Evolutionary conservation across 92 coral and sea anemone species (phyloP).

Genomic region (Montipora capitata): DNA sequence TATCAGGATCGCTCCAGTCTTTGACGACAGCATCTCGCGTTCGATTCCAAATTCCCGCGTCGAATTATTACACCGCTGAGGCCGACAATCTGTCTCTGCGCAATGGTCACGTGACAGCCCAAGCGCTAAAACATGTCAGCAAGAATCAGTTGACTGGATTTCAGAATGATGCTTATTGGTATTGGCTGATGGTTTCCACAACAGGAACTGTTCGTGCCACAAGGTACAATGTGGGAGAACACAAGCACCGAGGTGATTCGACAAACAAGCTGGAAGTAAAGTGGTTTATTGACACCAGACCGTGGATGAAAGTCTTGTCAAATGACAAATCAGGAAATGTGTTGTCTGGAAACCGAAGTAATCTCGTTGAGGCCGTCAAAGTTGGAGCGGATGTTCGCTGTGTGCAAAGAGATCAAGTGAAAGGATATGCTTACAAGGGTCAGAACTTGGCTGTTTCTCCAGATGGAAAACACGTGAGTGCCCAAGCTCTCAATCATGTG

Average conservation of each 20-base stretch:
- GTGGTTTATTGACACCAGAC: conserved; percentile 87
- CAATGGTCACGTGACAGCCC: conserved; percentile 91
- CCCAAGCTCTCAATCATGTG: conserved; percentile 79
- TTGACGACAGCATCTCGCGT: conserved; percentile 80
- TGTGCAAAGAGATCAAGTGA: conserved; percentile 37
- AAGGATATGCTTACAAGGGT: conserved; percentile 80
- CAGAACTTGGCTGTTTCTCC: conserved; percentile 77
- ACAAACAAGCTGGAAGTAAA: conserved; percentile 38
- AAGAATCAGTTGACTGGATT: conserved; percentile 66
- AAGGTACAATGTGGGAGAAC: conserved; percentile 79
- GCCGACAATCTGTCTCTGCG: conserved; percentile 86
- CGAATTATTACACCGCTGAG: conserved; percentile 79
- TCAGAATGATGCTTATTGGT: conserved; percentile 89
- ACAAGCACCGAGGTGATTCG: conserved; percentile 58
- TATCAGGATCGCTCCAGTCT: conserved; percentile 54
- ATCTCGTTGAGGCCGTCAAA: conserved; percentile 77
- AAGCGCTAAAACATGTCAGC: conserved; percentile 88
- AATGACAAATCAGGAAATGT: conserved; percentile 62
- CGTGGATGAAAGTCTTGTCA: conserved; percentile 71
- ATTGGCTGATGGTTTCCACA: conserved; percentile 88
- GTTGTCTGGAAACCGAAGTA: conserved; percentile 60
- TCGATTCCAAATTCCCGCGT: conserved; percentile 79
- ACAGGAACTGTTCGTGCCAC: conserved; percentile 85
- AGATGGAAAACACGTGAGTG: conserved; percentile 76
- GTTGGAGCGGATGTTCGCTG: conserved; percentile 88